A percentile compares a stretch with the other conserved stretches of the same genome.
These are phyloP conservation scores for Chirona hameri DNA, from an alignment of 2,888 invertebrate genomes.

Conservation along the genomic window DNA sequence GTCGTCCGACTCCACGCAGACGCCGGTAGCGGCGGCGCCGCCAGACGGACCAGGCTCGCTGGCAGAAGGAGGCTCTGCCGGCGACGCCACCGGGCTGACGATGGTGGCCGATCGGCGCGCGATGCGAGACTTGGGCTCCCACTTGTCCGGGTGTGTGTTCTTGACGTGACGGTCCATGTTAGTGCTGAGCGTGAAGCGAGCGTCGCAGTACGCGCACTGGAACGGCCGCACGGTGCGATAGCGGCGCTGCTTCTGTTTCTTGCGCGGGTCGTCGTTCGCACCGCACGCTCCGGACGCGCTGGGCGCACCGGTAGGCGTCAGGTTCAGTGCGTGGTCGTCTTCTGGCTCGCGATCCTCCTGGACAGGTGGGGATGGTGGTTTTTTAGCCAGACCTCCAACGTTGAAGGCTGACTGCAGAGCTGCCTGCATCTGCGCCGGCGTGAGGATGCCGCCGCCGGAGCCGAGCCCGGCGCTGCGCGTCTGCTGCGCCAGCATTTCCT, in stretches of 20 bases:
- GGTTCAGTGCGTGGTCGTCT: background rate
- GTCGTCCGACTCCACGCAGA: conserved; percentile 50
- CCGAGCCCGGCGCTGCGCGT: background rate
- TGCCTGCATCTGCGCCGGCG: background rate
- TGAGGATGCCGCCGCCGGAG: background rate
- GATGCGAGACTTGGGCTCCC: conserved; percentile 64
- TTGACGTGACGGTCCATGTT: conserved; percentile 94
- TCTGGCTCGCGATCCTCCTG: background rate
- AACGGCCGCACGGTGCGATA: conserved; percentile 87
- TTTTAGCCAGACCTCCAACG: too few relatives aligned
- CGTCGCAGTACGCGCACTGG: conserved; percentile 84
- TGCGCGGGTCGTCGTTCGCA: conserved; percentile 75
- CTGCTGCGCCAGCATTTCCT: background rate
- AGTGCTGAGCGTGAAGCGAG: conserved; percentile 78
- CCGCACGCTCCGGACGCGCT: conserved; percentile 42
- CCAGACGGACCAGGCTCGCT: conserved; percentile 30
- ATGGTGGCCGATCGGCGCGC: conserved; percentile 8
- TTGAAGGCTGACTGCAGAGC: too few relatives aligned
- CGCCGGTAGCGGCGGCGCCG: conserved; percentile 9
- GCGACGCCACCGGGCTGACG: background rate
- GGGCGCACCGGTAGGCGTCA: background rate
- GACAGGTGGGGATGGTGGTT: too few relatives aligned
- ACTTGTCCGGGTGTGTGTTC: conserved; percentile 86
- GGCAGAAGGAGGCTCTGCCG: too few relatives aligned
- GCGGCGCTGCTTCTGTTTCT: conserved; percentile 84